Evolutionary conservation across 2,888 invertebrate species (phyloP).

Genomic region (Sycophila texana): DNA sequence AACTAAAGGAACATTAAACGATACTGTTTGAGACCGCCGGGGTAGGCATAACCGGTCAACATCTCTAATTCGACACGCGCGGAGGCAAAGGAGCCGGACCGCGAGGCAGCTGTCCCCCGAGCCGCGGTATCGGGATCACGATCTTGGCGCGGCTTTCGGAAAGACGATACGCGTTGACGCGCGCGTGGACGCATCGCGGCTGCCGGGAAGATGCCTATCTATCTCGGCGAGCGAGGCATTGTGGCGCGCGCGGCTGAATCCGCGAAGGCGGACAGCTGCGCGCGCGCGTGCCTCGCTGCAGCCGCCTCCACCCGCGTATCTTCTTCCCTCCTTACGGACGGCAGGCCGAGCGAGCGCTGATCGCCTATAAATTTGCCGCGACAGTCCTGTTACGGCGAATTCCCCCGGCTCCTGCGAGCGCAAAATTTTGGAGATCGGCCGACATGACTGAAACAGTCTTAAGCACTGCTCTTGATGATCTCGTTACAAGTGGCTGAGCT

Average conservation of each 20-base stretch:
- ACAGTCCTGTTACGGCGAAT: not conserved
- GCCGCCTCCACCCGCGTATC: not conserved
- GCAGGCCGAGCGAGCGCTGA: not conserved
- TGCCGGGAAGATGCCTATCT: slow-evolving; percentile 15
- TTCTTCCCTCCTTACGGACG: not conserved
- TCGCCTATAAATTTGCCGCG: slow-evolving; percentile 24
- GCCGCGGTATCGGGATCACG: slow-evolving; percentile 26
- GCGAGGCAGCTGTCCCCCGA: slow-evolving; percentile 34
- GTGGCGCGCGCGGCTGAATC: slow-evolving; percentile 3
- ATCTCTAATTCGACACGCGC: slow-evolving; percentile 9
- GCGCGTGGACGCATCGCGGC: slow-evolving; percentile 2
- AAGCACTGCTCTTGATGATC: too few species aligned
- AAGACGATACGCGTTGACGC: slow-evolving; percentile 22
- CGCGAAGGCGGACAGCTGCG: slow-evolving; percentile 30
- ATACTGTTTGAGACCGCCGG: not conserved
- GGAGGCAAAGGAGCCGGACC: slow-evolving; percentile 9
- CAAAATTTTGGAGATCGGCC: too few species aligned
- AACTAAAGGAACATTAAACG: not conserved
- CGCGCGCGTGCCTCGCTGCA: not conserved
- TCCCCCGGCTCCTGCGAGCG: not conserved
- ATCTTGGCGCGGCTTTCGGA: slow-evolving; percentile 26
- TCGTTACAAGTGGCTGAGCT: too few species aligned
- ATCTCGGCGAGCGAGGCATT: slow-evolving; percentile 16
- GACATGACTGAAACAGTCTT: too few species aligned
- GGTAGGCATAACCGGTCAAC: not conserved